Evolutionary conservation across 2,797 vertebrate genomes (phyloP).

Genomic region (Hybognathus amarus): DNA sequence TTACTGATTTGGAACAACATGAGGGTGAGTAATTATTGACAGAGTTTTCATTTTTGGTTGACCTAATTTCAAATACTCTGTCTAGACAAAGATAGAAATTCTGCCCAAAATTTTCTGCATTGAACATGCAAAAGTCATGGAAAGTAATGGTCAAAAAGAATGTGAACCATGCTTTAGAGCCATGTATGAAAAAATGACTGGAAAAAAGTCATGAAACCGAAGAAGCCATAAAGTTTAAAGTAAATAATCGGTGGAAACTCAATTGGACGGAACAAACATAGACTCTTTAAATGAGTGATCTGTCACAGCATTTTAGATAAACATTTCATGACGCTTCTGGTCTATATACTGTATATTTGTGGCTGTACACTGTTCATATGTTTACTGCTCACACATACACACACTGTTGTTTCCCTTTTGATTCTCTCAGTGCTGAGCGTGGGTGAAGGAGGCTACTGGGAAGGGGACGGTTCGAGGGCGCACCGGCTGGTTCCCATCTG

Average conservation of each 20-base stretch:
- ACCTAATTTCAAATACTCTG: background rate
- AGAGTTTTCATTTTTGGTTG: no score
- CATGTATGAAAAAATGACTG: background rate
- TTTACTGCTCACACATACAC: constrained; percentile 51
- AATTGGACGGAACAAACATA: background rate
- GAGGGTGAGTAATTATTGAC: no score
- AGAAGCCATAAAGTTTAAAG: background rate
- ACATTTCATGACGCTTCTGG: background rate
- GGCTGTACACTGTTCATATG: constrained; percentile 37
- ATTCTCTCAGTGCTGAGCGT: constrained; percentile 84
- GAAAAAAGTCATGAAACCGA: background rate
- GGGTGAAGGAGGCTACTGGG: constrained; percentile 94
- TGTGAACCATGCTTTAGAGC: background rate
- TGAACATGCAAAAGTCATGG: background rate
- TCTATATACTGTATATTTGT: constrained; percentile 18
- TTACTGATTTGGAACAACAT: no score
- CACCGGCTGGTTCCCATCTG: constrained; percentile 92
- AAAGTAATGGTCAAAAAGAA: background rate
- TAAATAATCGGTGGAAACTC: background rate
- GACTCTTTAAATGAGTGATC: background rate
- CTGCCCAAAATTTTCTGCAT: background rate
- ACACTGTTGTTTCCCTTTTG: constrained; percentile 46
- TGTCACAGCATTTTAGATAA: background rate
- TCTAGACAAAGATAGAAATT: background rate
- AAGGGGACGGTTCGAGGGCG: constrained; percentile 92